Conservation (phyloP, 2,113 vertebrate species). For the Anser brachyrhynchus region DNA sequence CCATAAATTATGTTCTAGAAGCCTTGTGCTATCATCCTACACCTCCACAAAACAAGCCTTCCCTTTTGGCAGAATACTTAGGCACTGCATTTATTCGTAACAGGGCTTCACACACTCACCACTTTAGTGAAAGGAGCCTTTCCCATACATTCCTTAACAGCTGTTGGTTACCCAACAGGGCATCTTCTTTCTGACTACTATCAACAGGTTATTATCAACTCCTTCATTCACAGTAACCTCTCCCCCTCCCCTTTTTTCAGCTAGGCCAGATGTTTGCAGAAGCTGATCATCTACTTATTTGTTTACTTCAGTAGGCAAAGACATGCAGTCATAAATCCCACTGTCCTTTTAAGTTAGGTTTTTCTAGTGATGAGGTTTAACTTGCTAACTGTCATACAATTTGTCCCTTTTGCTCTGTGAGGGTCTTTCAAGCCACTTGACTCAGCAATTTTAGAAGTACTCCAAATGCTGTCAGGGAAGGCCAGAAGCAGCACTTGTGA, state of each 20-base stretch:
- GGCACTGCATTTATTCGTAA: not conserved
- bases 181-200: not conserved
- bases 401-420: not conserved
- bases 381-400: not conserved
- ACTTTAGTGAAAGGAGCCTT: not conserved
- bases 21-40: not conserved
- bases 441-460: not conserved
- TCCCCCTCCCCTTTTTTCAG: not conserved
- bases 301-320: not conserved
- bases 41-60: not conserved
- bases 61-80: not conserved
- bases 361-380: not conserved
- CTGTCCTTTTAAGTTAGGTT: not conserved
- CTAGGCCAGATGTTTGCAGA: not conserved
- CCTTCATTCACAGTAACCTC: not conserved
- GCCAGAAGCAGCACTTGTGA: not conserved
- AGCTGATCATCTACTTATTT: not conserved
- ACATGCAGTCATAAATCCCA: not conserved
- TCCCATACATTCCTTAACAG: not conserved
- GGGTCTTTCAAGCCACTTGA: not conserved
- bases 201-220: not conserved
- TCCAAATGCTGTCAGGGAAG: not conserved
- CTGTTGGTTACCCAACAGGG: not conserved
- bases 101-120: not conserved
- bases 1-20: not conserved